Percentiles rank a stretch among this genome's conserved stretches.
phyloP scores from a whole-genome alignment of 2,797 vertebrate species.

The Xiphophorus birchmanni region DNA sequence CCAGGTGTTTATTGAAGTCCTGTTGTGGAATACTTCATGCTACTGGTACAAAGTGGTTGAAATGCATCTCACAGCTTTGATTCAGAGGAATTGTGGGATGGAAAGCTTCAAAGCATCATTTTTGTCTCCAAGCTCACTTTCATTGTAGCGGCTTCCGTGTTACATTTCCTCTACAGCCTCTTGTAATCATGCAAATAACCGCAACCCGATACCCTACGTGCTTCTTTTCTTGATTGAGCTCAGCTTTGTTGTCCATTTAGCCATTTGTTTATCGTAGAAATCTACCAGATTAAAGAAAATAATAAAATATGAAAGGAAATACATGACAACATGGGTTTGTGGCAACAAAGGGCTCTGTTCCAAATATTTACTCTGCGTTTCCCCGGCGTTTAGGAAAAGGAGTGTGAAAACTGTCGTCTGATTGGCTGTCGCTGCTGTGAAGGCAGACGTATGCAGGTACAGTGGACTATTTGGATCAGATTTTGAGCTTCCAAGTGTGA shows the following conservation, averaged over 20 bases:
- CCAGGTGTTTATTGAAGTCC: neutral
- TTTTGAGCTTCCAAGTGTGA: neutral
- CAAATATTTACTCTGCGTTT: conserved; percentile 39
- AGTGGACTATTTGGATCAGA: conserved; percentile 6
- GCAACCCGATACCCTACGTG: neutral
- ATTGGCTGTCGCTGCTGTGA: conserved; percentile 33
- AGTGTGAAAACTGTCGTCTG: conserved; percentile 39
- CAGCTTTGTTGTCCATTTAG: neutral
- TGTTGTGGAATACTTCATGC: neutral
- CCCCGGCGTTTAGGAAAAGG: conserved; percentile 10
- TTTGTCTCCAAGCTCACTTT: conserved; percentile 19
- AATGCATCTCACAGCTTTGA: conserved; percentile 36
- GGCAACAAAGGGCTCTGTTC: neutral
- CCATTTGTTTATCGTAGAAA: neutral
- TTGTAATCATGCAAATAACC: conserved; percentile 5
- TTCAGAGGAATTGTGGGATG: conserved; percentile 32
- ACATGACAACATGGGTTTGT: neutral
- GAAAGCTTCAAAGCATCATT: conserved; percentile 42
- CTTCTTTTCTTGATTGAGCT: neutral
- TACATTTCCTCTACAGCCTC: conserved; percentile 1
- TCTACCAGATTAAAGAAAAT: neutral
- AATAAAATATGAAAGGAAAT: neutral
- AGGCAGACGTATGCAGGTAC: conserved; percentile 6
- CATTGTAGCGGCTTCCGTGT: conserved; percentile 18
- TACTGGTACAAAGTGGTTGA: conserved; percentile 15